These are phyloP conservation scores for Platichthys stellatus DNA, from an alignment of 2,113 vertebrate genomes.

Conservation along the genomic window DNA sequence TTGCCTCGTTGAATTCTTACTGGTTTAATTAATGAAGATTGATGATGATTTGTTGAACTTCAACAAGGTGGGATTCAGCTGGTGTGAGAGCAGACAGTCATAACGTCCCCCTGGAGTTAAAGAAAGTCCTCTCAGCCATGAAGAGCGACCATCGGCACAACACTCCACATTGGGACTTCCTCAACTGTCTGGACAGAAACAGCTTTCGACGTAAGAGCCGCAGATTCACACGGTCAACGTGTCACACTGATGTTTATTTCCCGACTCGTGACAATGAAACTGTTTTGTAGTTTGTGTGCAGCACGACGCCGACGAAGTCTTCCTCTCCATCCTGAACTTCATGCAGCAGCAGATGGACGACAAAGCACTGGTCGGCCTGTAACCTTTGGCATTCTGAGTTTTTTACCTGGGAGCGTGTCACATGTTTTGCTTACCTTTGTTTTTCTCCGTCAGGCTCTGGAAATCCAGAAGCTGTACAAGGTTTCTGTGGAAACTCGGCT, in stretches of 20 bases:
- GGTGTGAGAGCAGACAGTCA: fast-evolving
- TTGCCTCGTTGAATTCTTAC: background rate
- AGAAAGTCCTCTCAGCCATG: conserved; percentile 63
- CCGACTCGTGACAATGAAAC: background rate
- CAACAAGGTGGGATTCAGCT: conserved; percentile 68
- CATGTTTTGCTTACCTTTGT: background rate
- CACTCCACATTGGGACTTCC: conserved; percentile 59
- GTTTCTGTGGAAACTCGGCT: conserved; percentile 63
- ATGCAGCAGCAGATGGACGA: conserved; percentile 73
- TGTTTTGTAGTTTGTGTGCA: conserved; percentile 60
- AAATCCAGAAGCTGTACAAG: conserved; percentile 75
- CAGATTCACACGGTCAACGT: background rate
- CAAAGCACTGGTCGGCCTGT: conserved; percentile 61
- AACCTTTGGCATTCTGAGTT: background rate
- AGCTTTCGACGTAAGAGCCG: conserved; percentile 59
- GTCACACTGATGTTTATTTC: background rate
- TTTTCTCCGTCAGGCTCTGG: conserved; percentile 60
- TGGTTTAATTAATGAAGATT: background rate
- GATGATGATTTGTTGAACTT: conserved; percentile 11
- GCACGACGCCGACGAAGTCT: conserved; percentile 82
- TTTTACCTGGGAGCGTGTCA: background rate
- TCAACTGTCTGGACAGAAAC: conserved; percentile 75
- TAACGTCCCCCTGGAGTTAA: conserved; percentile 73
- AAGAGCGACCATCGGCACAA: conserved; percentile 26
- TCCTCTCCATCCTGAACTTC: conserved; percentile 75